phyloP scores from a whole-genome alignment of 2,113 vertebrate genomes.

The Sinosuthora webbiana region DNA sequence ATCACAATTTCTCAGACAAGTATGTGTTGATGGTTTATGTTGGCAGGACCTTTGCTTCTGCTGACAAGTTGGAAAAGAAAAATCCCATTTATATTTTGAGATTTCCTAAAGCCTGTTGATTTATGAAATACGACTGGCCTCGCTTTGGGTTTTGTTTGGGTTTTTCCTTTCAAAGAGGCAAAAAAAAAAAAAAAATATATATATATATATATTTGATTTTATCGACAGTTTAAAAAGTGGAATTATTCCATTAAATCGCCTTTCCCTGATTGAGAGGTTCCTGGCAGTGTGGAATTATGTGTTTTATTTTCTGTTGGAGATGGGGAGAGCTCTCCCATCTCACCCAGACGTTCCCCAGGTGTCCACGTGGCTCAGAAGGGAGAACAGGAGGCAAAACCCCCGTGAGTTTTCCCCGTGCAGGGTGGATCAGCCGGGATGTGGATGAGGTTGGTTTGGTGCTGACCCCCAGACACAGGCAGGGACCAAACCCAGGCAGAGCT shows the following conservation, averaged over 20 bases:
- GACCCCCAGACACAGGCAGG: neutral
- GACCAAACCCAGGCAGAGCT: neutral
- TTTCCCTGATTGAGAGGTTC: neutral
- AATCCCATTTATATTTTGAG: slow-evolving; percentile 67
- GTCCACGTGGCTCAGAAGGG: neutral
- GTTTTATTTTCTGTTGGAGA: neutral
- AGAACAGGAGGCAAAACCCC: neutral
- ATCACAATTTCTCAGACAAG: slow-evolving; percentile 62
- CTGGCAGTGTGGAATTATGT: neutral
- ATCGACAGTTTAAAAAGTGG: neutral
- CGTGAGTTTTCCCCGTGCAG: accelerated
- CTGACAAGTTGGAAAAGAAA: slow-evolving; percentile 68
- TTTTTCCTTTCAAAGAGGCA: neutral
- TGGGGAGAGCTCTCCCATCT: neutral
- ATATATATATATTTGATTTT: neutral
- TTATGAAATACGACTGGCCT: slow-evolving; percentile 49
- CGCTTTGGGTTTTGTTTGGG: neutral
- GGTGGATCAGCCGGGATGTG: neutral
- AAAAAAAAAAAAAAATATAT: neutral
- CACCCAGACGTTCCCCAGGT: neutral
- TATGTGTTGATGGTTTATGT: slow-evolving; percentile 65
- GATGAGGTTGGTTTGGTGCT: neutral
- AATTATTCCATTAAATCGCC: neutral
- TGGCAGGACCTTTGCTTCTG: slow-evolving; percentile 61
- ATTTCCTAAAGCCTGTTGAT: slow-evolving; percentile 67